Evolutionary conservation across 2,888 invertebrate genomes (phyloP), one percentile per base, ranked within the genome.

Genomic region (Brachyptera putata): DNA sequence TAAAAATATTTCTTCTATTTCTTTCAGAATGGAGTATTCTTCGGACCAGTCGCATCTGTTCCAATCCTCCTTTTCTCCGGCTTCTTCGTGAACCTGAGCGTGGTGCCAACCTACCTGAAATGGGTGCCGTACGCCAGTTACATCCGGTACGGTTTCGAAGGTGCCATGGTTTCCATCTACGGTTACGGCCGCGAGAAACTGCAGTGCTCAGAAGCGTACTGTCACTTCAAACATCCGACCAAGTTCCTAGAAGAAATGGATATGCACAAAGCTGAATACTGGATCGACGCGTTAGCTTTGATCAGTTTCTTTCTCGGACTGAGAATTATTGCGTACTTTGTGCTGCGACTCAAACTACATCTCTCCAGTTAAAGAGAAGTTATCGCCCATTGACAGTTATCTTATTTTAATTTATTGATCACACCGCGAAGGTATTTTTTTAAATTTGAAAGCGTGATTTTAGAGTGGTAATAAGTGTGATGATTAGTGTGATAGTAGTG

Each of bases 171-270:
- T 46, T 72, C 76, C 13, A 74, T 63, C 43, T 80, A 80, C 67
- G 77, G 79, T 0, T 73, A 75, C 62, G 74, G 77, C 63, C 67
- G 79, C 9, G 75, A 72, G 22, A 70, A 74, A 7, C 70, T 81
- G 48, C 73, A 75, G 58, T 80, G 80, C 67, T 73, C 74, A 11
- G 72, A 75, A 63, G 70, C 69, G 0, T 93, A 90, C 74, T 93
- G 93, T 76, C 90, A 91, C 70, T 91, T 86, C 75, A 84, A 87
- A 67, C 84, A 84, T 69, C 91, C 92, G 4, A 81, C 83, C 67
- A 86, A 89, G 71, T 91, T 96, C 71, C 79, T 97, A 56, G 85
- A 90, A 66, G 87, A 91, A 73, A 87, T 91, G 85, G 85, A 88
- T 3, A 90, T 91, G 89, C 84, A 86, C 63, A 78, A 68, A 36